A percentile compares a stretch with the other conserved stretches of the same genome.
These are phyloP conservation scores for Caenorhabditis tropicalis DNA, from an alignment of 1,140 invertebrate species.

Conservation along the genomic window DNA sequence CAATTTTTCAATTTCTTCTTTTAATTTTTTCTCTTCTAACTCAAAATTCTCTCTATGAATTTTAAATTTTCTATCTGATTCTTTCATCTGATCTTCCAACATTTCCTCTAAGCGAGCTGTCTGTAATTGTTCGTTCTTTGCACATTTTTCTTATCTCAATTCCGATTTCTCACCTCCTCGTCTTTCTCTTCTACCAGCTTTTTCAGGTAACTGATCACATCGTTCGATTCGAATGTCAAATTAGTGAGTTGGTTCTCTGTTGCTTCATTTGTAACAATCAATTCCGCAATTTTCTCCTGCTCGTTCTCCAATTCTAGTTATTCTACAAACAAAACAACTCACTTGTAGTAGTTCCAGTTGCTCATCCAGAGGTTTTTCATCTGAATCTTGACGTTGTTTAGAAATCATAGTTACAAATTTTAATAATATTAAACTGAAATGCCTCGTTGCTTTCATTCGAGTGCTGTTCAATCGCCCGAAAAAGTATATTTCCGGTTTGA, in stretches of 20 bases:
- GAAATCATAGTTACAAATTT: background rate
- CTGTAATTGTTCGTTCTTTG: slow-evolving; percentile 19
- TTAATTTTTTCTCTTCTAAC: slow-evolving; percentile 24
- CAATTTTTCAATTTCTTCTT: slow-evolving; percentile 21
- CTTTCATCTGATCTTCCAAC: slow-evolving; percentile 16
- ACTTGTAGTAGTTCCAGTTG: slow-evolving; percentile 16
- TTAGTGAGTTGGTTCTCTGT: slow-evolving; percentile 21
- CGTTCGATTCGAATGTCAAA: slow-evolving; percentile 35
- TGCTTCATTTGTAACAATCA: slow-evolving; percentile 14
- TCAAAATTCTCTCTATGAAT: slow-evolving; percentile 1
- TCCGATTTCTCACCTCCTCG: slow-evolving; percentile 8
- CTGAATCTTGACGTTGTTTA: background rate
- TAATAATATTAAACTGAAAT: background rate
- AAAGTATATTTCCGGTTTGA: background rate
- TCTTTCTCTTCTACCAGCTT: slow-evolving; percentile 34
- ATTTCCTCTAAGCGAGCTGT: slow-evolving; percentile 13
- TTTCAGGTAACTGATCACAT: slow-evolving; percentile 41
- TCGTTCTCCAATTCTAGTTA: background rate
- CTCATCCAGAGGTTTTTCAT: slow-evolving; percentile 15
- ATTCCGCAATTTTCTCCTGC: background rate
- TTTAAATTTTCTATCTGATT: slow-evolving; percentile 13
- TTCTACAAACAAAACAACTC: background rate
- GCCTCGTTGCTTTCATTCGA: background rate
- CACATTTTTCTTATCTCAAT: background rate
- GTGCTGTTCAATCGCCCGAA: background rate